Evolutionary conservation across 2,113 vertebrate genomes (phyloP), one percentile per base, ranked within the genome.

Genomic region (Typhlomys cinereus): DNA sequence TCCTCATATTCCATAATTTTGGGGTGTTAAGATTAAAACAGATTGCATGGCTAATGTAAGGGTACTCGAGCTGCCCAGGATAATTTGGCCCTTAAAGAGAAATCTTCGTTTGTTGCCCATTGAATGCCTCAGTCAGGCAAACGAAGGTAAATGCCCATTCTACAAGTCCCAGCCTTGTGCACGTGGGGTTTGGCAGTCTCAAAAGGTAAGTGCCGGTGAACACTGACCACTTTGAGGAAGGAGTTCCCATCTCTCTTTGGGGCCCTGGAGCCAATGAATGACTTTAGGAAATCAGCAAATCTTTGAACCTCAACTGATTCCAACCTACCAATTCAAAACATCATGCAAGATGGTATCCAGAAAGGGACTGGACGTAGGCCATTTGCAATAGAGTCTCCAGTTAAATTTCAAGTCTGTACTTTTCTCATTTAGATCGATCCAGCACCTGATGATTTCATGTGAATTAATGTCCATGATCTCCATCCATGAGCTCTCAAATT

Each of bases 21-120:
- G 88, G 92, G 92, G 96, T 97, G 91, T 84, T 96, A 97, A 96
- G 94, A 97, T 92, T 92, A 94, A 96, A 98, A 96, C 93, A 79
- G 96, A 96, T 96, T 83, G 13, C 34, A 12, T 74, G 93, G 92
- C 80, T 71, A 70, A 84, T 54, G 41, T 69, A 94, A 90, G 96
- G 27, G 44, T 76, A 94, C 0, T 0, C 88, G 83, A 71, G 83
- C 91, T 96, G 25, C 85, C 59, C 85, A 2, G 67, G 91, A 83
- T 64, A 70, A 61, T 92, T 95, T 93, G 94, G 80, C 46, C 94
- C 75, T 88, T 70, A 17, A 95, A 94, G 95, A 95, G 73, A 95
- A 96, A 89, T 74, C 67, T 54, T 92, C 90, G 17, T 34, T 92
- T 73, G 66, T 91, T 0, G 1, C 96, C 86, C 29, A 54, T 50